phyloP scores from a whole-genome alignment of 2,113 vertebrate genomes.

The Protomyctophum bolini region DNA sequence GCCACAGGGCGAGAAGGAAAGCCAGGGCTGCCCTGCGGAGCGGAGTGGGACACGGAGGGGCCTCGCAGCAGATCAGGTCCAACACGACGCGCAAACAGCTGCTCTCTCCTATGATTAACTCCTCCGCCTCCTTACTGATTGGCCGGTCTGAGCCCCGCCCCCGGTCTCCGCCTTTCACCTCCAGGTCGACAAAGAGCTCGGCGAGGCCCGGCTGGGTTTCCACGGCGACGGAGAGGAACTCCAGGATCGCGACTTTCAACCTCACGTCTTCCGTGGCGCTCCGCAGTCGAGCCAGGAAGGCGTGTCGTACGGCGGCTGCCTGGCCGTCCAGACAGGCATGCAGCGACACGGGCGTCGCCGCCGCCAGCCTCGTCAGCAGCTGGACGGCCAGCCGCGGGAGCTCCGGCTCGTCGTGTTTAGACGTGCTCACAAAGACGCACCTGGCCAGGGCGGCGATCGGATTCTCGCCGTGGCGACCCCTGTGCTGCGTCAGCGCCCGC shows the following conservation, averaged over 20 bases:
- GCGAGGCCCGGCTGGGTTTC: slow-evolving; percentile 99
- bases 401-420: slow-evolving; percentile 90
- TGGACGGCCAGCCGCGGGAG: slow-evolving; percentile 94
- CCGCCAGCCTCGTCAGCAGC: slow-evolving; percentile 93
- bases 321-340: slow-evolving; percentile 95
- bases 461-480: slow-evolving; percentile 90
- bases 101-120: slow-evolving; percentile 92
- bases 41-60: slow-evolving; percentile 89
- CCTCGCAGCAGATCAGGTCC: slow-evolving; percentile 89
- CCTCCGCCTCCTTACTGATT: slow-evolving; percentile 83
- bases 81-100: slow-evolving; percentile 94
- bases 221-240: slow-evolving; percentile 95
- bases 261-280: slow-evolving; percentile 95
- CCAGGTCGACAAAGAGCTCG: slow-evolving; percentile 94
- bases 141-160: slow-evolving; percentile 81
- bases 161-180: slow-evolving; percentile 87
- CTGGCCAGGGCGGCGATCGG: slow-evolving; percentile 95
- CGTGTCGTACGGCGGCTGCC: slow-evolving; percentile 91
- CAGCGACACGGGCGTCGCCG: slow-evolving; percentile 96
- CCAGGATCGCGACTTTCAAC: slow-evolving; percentile 97
- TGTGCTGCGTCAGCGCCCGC: slow-evolving; percentile 94
- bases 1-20: slow-evolving; percentile 96
- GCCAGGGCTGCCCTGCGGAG: slow-evolving; percentile 90
- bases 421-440: slow-evolving; percentile 78
- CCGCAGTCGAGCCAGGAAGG: slow-evolving; percentile 92